Percentiles rank a stretch among this genome's conserved stretches.
These are phyloP conservation scores for Pachyrhynchus sulphureomaculatus DNA, from an alignment of 1,140 invertebrate genomes.

Conservation along the genomic window DNA sequence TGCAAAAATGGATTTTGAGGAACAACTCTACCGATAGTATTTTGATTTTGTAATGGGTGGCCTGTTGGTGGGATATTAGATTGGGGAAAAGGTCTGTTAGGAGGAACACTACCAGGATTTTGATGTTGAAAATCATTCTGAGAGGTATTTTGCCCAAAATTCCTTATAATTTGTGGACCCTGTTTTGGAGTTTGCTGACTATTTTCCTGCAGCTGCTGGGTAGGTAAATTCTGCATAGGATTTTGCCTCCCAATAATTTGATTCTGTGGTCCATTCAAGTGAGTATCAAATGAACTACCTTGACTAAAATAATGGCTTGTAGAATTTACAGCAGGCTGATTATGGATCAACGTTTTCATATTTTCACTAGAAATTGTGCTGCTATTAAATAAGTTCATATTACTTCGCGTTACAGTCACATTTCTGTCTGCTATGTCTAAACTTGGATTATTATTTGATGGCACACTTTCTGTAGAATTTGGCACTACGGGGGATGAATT, in stretches of 20 bases:
- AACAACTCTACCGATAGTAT: no score
- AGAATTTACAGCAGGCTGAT: background rate
- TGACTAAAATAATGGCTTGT: slow-evolving; percentile 20
- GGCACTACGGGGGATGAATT: slow-evolving; percentile 27
- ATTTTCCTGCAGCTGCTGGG: background rate
- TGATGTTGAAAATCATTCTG: slow-evolving; percentile 1
- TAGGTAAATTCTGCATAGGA: background rate
- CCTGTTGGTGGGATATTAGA: background rate
- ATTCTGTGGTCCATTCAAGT: background rate
- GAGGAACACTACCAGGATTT: background rate
- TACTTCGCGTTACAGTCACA: slow-evolving; percentile 3
- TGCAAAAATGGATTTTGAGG: no score
- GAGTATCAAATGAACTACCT: slow-evolving; percentile 2
- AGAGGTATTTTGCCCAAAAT: background rate
- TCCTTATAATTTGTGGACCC: background rate
- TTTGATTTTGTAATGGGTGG: no score
- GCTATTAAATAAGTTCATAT: background rate
- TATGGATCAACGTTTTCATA: background rate
- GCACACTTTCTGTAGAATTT: slow-evolving; percentile 22
- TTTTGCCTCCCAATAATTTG: background rate
- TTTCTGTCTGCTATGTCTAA: background rate
- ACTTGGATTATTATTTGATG: slow-evolving; percentile 13
- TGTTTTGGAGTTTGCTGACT: background rate
- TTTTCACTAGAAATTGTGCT: background rate
- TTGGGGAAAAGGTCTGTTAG: background rate